Conservation (phyloP, 2,797 vertebrate species). For the Enteromius afrohamiltoni region DNA sequence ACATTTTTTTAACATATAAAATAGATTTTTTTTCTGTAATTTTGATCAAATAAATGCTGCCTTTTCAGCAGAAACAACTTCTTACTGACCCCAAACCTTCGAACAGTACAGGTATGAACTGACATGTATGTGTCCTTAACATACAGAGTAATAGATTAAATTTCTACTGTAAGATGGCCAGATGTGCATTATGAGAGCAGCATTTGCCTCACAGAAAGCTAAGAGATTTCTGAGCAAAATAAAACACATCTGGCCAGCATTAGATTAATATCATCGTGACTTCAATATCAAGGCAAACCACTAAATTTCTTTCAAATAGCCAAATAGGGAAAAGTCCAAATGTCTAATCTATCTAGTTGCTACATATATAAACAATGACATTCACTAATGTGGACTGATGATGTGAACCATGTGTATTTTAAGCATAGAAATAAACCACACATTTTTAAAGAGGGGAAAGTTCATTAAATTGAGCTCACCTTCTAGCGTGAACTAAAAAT, state of each 20-base stretch:
- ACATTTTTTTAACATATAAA: background rate
- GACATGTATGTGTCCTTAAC: background rate
- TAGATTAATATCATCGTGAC: conserved; percentile 19
- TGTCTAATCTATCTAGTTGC: conserved; percentile 21
- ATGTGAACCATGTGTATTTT: conserved; percentile 9
- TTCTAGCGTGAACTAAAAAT: conserved; percentile 74
- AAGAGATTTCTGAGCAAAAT: conserved; percentile 35
- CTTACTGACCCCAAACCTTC: background rate
- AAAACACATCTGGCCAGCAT: conserved; percentile 51
- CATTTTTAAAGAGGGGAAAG: background rate
- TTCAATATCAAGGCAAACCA: conserved; percentile 32
- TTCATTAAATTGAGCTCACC: conserved; percentile 25
- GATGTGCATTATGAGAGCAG: conserved; percentile 2
- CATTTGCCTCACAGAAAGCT: conserved; percentile 2
- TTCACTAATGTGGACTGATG: conserved; percentile 5
- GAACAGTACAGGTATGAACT: background rate
- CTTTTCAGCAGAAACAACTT: background rate
- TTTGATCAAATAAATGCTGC: background rate
- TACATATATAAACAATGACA: conserved; percentile 12
- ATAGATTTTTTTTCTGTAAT: background rate
- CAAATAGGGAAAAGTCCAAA: conserved; percentile 28
- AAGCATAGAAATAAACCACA: background rate
- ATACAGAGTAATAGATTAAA: background rate
- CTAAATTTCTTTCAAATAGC: conserved; percentile 31
- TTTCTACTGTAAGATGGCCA: conserved; percentile 2